Percentiles rank a stretch among this genome's conserved stretches.
phyloP scores from a whole-genome alignment of 2,888 invertebrate genomes.

The Colostygia pectinataria region DNA sequence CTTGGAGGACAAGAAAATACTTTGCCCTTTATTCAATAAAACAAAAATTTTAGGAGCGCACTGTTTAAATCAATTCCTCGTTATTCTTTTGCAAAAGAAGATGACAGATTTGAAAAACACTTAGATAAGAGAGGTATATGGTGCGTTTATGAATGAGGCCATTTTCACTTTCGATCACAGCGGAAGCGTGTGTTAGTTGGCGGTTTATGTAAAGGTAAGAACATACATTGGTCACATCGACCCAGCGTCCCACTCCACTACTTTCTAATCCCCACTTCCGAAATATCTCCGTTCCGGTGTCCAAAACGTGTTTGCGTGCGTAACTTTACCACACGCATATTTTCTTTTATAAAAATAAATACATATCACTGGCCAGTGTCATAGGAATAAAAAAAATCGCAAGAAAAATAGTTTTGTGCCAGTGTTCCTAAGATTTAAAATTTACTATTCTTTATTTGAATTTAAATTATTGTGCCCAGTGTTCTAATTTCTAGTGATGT shows the following conservation, averaged over 20 bases:
- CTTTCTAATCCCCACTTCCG: conserved; percentile 59
- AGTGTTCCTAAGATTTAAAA: background rate
- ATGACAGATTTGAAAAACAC: no score
- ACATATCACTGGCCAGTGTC: background rate
- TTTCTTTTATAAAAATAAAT: background rate
- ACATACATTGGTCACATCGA: conserved; percentile 8
- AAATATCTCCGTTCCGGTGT: background rate
- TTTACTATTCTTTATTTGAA: background rate
- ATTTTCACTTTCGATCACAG: conserved; percentile 6
- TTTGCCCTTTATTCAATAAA: no score
- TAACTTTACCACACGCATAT: background rate
- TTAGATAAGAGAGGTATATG: no score
- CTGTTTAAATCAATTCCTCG: no score
- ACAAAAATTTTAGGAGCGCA: no score
- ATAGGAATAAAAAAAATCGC: no score
- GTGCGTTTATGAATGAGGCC: no score
- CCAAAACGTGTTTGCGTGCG: conserved; percentile 2
- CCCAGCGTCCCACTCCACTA: conserved; percentile 47
- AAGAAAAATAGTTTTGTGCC: no score
- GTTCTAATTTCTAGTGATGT: conserved; percentile 36
- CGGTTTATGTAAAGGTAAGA: background rate
- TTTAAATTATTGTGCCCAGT: background rate
- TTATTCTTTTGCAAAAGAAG: no score
- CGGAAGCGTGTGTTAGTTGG: background rate
- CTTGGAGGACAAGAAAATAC: no score